Evolutionary conservation across 2,888 invertebrate species (phyloP).

Genomic region (Meteorus cinctellus): DNA sequence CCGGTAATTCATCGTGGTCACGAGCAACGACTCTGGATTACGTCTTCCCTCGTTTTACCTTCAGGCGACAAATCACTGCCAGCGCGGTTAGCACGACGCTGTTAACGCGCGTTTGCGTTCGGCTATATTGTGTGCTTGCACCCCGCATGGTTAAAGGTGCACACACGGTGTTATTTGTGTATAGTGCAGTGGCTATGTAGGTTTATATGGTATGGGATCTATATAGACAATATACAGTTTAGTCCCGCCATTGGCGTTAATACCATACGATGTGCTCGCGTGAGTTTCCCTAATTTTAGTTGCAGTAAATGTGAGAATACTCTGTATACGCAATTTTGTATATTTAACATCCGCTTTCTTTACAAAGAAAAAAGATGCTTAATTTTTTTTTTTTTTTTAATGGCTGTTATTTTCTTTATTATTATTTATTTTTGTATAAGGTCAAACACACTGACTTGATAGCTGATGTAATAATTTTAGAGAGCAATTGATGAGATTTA

Average conservation of each 20-base stretch:
- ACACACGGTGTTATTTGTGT: neutral
- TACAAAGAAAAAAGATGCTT: neutral
- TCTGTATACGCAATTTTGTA: neutral
- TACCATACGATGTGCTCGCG: constrained; percentile 54
- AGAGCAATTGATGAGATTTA: too few species aligned
- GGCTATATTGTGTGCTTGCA: constrained; percentile 8
- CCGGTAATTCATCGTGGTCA: constrained; percentile 38
- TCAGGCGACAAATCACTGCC: constrained; percentile 35
- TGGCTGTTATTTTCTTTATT: neutral
- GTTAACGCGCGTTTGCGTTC: constrained; percentile 29
- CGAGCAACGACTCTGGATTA: constrained; percentile 34
- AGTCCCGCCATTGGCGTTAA: constrained; percentile 5
- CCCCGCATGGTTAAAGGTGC: neutral
- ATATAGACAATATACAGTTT: neutral
- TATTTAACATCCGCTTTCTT: constrained; percentile 24
- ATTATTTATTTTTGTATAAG: neutral
- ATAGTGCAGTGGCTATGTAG: too few species aligned
- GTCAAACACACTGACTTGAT: neutral
- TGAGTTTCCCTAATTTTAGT: constrained; percentile 63
- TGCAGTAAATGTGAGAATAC: constrained; percentile 2
- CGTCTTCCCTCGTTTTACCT: constrained; percentile 35
- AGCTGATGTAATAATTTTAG: too few species aligned
- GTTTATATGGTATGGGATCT: too few species aligned
- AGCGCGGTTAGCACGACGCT: constrained; percentile 22
- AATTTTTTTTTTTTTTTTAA: neutral